Evolutionary conservation across 1,140 invertebrate genomes (phyloP).

Genomic region (Saxidomus purpurata): DNA sequence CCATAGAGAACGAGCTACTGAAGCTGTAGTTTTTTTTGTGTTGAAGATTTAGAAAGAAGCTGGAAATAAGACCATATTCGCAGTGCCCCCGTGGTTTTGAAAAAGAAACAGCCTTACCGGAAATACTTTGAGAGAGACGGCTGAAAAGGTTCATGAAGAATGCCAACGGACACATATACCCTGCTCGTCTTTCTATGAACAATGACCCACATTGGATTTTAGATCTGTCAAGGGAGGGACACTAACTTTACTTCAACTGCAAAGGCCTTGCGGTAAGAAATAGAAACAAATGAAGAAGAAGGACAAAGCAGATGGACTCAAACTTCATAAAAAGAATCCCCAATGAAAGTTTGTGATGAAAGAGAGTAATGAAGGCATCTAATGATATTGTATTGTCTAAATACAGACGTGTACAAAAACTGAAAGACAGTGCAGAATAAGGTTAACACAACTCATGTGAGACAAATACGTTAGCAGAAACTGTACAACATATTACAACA

Average conservation of each 20-base stretch:
- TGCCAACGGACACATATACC: neutral
- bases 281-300: neutral
- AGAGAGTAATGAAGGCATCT: neutral
- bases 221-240: neutral
- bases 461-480: no score
- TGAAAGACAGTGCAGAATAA: no score
- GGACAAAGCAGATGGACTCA: neutral
- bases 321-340: neutral
- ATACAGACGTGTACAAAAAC: no score
- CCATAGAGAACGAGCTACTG: neutral
- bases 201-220: neutral
- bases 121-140: neutral
- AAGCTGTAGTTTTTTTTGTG: constrained; percentile 1
- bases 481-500: no score
- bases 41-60: neutral
- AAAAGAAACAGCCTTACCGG: neutral
- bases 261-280: neutral
- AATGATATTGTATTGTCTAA: no score
- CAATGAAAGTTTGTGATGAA: neutral
- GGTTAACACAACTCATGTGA: no score
- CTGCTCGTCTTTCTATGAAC: neutral
- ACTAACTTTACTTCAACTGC: neutral
- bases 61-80: neutral
- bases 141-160: neutral
- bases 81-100: neutral